Evolutionary conservation across 2,113 vertebrate species (phyloP), one percentile per base, ranked within the genome.

Genomic region (Hystrix cristata): DNA sequence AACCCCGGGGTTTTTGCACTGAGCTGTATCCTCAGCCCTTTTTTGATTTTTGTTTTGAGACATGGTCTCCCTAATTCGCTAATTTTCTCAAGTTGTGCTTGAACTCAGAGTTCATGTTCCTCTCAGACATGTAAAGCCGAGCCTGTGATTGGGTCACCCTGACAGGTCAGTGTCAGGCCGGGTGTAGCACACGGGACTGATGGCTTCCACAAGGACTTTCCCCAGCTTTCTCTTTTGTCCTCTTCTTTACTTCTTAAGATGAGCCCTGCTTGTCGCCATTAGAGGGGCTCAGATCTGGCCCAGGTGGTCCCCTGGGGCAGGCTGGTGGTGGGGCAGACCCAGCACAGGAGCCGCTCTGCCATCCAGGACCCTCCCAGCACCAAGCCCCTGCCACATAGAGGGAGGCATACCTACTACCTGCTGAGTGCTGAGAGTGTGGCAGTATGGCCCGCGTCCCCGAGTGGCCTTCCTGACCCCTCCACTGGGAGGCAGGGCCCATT

Each of bases 401-500:
- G 18, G 23, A 74, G 57, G 34, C n/a, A 38, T 29, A 6, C 13
- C 51, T 10, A 12, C 65, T 3, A 0, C 38, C 8, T 76, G 82
- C 79, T 57, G 84, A 86, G 23, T 65, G 23, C 78, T 38, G 8
- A 11, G 25, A 53, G 64, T 31, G 16, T 55, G 0, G 18, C 85
- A n/a, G 34, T 51, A 0, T 21, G 12, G 46, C 65, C 65, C 65
- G 4, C 60, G 46, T 51, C 23, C 57, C 79, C 2, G 5, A 93
- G 64, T 62, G 65, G 31, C 62, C 59, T 2, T 65, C 34, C 34
- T 25, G 19, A n/a, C 48, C 48, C 55, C 25, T 86, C 8, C 46
- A n/a, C 38, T 0, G 1, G 72, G n/a, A 94, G 46, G 34, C 67
- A 4, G 1, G 34, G 62, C 51, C 71, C 0, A 1, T 11, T 62